Evolutionary conservation across 2,113 vertebrate species (phyloP).

Genomic region (Podarcis cretensis): DNA sequence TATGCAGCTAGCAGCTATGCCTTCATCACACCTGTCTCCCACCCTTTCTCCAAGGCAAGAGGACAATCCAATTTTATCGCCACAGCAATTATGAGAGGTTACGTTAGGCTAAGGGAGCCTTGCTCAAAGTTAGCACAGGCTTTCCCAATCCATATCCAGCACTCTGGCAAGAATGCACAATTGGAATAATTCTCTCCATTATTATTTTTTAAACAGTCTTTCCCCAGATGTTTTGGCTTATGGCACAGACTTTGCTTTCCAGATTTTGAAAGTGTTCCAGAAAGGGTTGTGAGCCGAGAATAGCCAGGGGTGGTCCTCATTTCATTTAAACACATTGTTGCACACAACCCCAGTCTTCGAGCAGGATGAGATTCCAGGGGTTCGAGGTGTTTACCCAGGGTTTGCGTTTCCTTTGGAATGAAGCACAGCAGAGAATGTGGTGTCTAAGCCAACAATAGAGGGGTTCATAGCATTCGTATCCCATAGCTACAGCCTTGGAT

Average conservation of each 20-base stretch:
- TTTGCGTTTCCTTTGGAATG: no score
- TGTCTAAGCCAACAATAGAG: no score
- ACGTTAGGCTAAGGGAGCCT: neutral
- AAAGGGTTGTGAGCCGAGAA: neutral
- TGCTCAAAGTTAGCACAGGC: no score
- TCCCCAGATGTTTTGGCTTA: conserved; percentile 47
- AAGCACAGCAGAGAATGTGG: no score
- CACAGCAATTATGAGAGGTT: neutral
- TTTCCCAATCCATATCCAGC: no score
- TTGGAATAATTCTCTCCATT: neutral
- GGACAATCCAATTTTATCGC: neutral
- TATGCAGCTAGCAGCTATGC: neutral
- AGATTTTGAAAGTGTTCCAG: conserved; percentile 50
- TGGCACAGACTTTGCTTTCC: conserved; percentile 38
- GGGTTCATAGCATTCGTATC: no score
- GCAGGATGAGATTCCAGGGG: no score
- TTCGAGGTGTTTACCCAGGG: no score
- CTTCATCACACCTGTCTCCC: neutral
- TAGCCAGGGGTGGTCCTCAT: conserved; percentile 42
- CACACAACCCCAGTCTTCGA: no score
- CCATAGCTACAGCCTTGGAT: no score
- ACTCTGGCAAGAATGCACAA: neutral
- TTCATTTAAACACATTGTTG: conserved; percentile 7
- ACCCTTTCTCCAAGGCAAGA: neutral
- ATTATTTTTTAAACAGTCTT: neutral